Conservation (phyloP, 2,888 invertebrate genomes). For the Chymomyza amoena region DNA sequence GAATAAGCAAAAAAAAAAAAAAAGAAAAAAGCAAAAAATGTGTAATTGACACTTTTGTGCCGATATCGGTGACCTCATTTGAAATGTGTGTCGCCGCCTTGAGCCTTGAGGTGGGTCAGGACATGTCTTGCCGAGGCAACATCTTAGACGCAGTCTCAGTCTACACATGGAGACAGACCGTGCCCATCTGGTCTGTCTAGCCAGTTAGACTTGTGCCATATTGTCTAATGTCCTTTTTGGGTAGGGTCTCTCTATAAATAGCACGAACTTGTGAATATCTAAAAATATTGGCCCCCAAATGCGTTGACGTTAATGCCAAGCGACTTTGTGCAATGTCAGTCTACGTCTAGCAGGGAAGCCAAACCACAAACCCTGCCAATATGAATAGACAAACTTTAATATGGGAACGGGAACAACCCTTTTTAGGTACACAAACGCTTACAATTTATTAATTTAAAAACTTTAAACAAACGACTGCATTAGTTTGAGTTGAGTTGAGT, state of each 20-base stretch:
- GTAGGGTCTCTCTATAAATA: background rate
- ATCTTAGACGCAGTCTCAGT: background rate
- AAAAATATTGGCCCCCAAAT: background rate
- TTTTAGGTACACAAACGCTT: no score
- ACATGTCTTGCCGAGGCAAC: constrained; percentile 25
- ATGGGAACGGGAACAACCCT: no score
- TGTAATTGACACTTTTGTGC: constrained; percentile 72
- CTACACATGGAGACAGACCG: background rate
- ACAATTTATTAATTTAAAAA: no score
- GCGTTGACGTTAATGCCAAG: background rate
- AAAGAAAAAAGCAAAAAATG: constrained; percentile 29
- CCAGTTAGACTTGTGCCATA: background rate
- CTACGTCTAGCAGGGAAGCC: background rate
- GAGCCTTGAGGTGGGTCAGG: constrained; percentile 67
- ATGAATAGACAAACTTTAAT: no score
- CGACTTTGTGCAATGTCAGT: background rate
- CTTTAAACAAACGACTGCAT: no score
- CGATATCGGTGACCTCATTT: constrained; percentile 71
- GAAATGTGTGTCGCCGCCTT: constrained; percentile 62
- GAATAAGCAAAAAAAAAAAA: constrained; percentile 3
- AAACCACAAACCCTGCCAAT: background rate
- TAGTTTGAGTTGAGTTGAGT: no score
- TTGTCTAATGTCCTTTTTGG: no score
- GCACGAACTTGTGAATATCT: background rate
- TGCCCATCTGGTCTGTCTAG: background rate